These are phyloP conservation scores for cattle (Bos taurus) DNA, from an alignment of 2,113 vertebrate species.

Conservation along the genomic window ARS-UCD2.0 NC_037346.1:44497501-44498000, in stretches of 20 bases:
- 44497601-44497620: constrained; percentile 52
- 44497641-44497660: constrained; percentile 91
- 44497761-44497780: neutral
- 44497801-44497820: constrained; percentile 89
- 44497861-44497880: constrained; percentile 75
- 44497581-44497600: neutral
- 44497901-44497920: accelerated
- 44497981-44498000: neutral
- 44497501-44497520: neutral
- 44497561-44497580: neutral
- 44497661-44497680: constrained; percentile 97
- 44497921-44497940: too few species aligned
- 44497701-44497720: constrained; percentile 84
- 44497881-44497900: too few species aligned
- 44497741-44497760: neutral
- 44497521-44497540: neutral
- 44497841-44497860: constrained; percentile 95
- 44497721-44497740: accelerated
- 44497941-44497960: neutral
- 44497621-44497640: constrained; percentile 80
- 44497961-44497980: neutral
- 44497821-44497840: constrained; percentile 96
- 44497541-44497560: neutral
- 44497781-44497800: constrained; percentile 88
- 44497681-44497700: constrained; percentile 95